phyloP scores from a whole-genome alignment of 2,797 vertebrate species.

The Periophthalmus magnuspinnatus region DNA sequence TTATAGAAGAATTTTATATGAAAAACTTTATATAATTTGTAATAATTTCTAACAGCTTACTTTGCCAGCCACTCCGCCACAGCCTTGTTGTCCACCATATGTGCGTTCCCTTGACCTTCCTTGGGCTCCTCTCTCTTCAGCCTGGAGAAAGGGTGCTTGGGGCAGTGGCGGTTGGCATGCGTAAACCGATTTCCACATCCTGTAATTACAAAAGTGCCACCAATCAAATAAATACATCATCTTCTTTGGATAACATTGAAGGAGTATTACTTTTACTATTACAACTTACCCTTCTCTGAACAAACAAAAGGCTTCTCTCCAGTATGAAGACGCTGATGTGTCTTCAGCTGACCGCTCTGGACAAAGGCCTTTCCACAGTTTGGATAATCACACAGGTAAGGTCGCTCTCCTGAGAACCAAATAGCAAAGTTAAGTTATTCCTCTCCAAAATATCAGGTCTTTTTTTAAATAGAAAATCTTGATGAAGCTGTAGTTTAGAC shows the following conservation, averaged over 20 bases:
- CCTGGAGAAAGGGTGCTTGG: constrained; percentile 93
- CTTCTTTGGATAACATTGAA: neutral
- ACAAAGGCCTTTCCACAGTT: constrained; percentile 98
- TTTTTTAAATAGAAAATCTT: too few species aligned
- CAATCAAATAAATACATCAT: neutral
- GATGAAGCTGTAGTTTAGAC: too few species aligned
- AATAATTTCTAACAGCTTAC: constrained; percentile 72
- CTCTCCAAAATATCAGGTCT: too few species aligned
- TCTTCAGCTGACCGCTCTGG: constrained; percentile 98
- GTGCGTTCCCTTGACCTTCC: constrained; percentile 79
- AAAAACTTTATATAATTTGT: too few species aligned
- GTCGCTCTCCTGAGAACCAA: constrained; percentile 86
- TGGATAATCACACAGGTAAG: constrained; percentile 96
- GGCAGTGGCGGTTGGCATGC: constrained; percentile 95
- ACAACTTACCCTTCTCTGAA: constrained; percentile 89
- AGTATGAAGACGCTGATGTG: constrained; percentile 97
- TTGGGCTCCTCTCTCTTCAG: constrained; percentile 93
- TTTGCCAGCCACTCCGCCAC: constrained; percentile 96
- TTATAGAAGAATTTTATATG: too few species aligned
- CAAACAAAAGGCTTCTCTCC: constrained; percentile 98
- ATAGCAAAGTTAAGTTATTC: neutral
- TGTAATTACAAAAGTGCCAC: constrained; percentile 48
- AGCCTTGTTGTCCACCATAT: constrained; percentile 92
- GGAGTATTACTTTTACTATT: constrained; percentile 16
- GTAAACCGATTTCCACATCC: constrained; percentile 96